A percentile compares a stretch with the other conserved stretches of the same genome.
Conservation (phyloP, 2,113 vertebrate genomes). For the Oenanthe melanoleuca region DNA sequence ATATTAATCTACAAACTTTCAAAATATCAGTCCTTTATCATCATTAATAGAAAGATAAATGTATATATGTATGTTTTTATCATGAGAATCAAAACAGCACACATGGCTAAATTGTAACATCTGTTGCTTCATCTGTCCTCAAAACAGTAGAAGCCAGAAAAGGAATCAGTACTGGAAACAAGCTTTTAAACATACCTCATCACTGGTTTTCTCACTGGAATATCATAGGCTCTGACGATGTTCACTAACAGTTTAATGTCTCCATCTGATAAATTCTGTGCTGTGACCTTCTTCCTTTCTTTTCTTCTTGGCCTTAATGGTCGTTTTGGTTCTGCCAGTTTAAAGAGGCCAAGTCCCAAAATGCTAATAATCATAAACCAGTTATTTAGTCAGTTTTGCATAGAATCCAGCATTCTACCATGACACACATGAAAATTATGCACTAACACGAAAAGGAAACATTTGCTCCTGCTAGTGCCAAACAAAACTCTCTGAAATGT, state of each 20-base stretch:
- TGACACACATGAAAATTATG: neutral
- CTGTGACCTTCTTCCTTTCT: conserved; percentile 93
- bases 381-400: neutral
- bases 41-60: neutral
- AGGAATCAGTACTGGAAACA: neutral
- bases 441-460: neutral
- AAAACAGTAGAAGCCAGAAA: neutral
- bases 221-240: conserved; percentile 88
- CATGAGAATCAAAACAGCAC: neutral
- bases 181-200: conserved; percentile 73
- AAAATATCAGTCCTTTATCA: neutral
- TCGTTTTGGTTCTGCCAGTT: conserved; percentile 90
- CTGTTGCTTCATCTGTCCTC: neutral
- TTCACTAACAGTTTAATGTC: conserved; percentile 92
- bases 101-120: neutral
- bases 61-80: neutral
- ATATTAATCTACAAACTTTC: neutral
- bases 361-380: conserved; percentile 77
- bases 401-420: neutral
- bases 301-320: conserved; percentile 92
- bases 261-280: conserved; percentile 93
- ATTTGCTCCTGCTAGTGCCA: neutral
- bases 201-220: conserved; percentile 84
- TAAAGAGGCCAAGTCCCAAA: conserved; percentile 91
- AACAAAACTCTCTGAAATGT: neutral